Base-by-base conservation (phyloP, 1,140 invertebrate genomes). In the Protaetia brevitarsis region DNA sequence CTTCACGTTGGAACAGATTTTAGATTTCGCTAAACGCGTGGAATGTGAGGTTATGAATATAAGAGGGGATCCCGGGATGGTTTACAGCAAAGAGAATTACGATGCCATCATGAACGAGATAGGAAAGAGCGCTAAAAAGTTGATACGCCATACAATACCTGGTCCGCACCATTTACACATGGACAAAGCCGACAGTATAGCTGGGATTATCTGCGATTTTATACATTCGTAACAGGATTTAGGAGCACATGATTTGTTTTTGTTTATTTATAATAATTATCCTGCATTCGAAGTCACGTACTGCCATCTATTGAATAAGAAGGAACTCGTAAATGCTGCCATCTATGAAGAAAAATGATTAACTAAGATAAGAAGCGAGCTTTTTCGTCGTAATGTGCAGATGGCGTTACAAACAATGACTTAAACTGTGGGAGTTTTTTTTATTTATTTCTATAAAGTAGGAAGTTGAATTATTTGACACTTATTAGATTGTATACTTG, bases 131-230 rank as follows among this genome's bases (percentile, higher is more conserved):
- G 82, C 89, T 0, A 76, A 72, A 21, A 82, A 81, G 51, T 86
- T 93, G 66, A 82, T 85, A 27, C 90, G 87, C 67, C 81, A 87
- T 26, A 83, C 88, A 75, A 86, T 95, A 0, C 83, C 88, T 51
- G 93, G 93, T 0, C 89, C 87, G 2, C 93, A 95, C 82, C 92
- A 95, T 73, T 83, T 94, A 4, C 93, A 95, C 73, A 80, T 96
- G 29, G 91, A 91, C 65, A 80, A 89, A 57, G 89, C 92, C 3
- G 84, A 89, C 66, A 85, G 81, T 73, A 81, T 95, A 61, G 83
- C 84, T 13, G 77, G 80, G 6, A 78, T 86, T 63, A 85, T 92
- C 36, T 60, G 65, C 37, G 51, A 69, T 8, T 75, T 75, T 70
- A 34, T 75, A 61, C n/a, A 62, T 19, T 16, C 16, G 41, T 51